A percentile compares a stretch with the other conserved stretches of the same genome.
Conservation (phyloP, 2,888 invertebrate species). For the Subacronicta megacephala region DNA sequence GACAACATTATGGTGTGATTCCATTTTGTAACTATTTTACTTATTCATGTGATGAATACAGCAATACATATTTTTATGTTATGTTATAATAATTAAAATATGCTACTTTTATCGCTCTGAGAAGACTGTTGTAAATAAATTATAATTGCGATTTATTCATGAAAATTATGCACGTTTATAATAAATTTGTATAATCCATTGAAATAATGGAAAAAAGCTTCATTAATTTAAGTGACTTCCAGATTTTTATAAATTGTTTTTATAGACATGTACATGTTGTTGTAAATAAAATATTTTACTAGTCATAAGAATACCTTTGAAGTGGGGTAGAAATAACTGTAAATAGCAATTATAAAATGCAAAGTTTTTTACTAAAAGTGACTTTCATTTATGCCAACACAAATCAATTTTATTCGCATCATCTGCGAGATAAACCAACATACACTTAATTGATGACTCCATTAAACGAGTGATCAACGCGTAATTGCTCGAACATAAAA, state of each 20-base stretch:
- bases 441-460: neutral
- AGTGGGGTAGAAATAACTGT: conserved; percentile 69
- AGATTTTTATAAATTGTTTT: conserved; percentile 66
- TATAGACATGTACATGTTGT: conserved; percentile 64
- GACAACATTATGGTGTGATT: conserved; percentile 9
- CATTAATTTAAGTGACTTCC: conserved; percentile 42
- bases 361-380: conserved; percentile 51
- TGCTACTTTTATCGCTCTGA: conserved; percentile 32
- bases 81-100: conserved; percentile 21
- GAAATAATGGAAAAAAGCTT: conserved; percentile 45
- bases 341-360: conserved; percentile 72
- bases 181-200: conserved; percentile 27
- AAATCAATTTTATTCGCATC: too few relatives aligned
- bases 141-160: conserved; percentile 40
- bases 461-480: conserved; percentile 4
- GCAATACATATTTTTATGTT: conserved; percentile 26
- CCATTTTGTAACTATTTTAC: conserved; percentile 7
- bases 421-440: neutral
- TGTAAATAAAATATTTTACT: conserved; percentile 74
- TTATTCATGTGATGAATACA: conserved; percentile 29
- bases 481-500: conserved; percentile 4
- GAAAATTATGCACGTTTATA: conserved; percentile 39
- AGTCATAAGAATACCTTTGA: conserved; percentile 75
- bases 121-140: conserved; percentile 62
- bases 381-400: conserved; percentile 37